Evolutionary conservation across 2,888 invertebrate genomes (phyloP).

Genomic region (Hirudinaria manillensis): DNA sequence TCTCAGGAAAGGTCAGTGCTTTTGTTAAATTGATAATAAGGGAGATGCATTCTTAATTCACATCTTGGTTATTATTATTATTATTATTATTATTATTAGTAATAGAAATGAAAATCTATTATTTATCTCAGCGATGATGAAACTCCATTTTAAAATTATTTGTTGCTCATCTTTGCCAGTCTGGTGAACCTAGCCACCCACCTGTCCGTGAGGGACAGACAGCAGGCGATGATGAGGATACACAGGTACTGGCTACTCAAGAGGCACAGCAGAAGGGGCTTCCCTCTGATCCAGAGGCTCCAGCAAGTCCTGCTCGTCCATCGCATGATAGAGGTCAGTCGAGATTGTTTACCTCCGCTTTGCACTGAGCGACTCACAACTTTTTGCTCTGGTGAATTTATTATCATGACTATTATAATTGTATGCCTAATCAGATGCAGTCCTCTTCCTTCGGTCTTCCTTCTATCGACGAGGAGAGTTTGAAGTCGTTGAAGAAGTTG

Average conservation of each 20-base stretch:
- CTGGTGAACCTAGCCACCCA: slow-evolving; percentile 78
- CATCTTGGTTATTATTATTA: no score
- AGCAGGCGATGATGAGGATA: slow-evolving; percentile 77
- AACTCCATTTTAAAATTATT: no score
- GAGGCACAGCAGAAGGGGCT: slow-evolving; percentile 85
- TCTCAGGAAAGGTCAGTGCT: background rate
- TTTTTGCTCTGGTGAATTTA: background rate
- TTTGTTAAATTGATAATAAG: background rate
- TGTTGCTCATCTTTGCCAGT: slow-evolving; percentile 57
- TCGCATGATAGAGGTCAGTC: background rate
- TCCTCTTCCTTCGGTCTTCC: background rate
- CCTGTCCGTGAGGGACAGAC: slow-evolving; percentile 66
- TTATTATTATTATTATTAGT: no score
- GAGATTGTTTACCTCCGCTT: no score
- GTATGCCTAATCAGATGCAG: background rate
- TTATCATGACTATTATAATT: background rate
- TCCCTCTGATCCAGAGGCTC: slow-evolving; percentile 85
- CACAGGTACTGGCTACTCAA: slow-evolving; percentile 96
- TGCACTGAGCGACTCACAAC: background rate
- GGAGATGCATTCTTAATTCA: no score
- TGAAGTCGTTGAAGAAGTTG: slow-evolving; percentile 54
- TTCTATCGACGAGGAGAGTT: slow-evolving; percentile 11
- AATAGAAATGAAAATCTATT: no score
- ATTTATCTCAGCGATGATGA: no score
- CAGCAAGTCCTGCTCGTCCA: slow-evolving; percentile 70